These are phyloP conservation scores for Phalacrocorax brasilianus DNA, from an alignment of 2,113 vertebrate species.

Conservation along the genomic window DNA sequence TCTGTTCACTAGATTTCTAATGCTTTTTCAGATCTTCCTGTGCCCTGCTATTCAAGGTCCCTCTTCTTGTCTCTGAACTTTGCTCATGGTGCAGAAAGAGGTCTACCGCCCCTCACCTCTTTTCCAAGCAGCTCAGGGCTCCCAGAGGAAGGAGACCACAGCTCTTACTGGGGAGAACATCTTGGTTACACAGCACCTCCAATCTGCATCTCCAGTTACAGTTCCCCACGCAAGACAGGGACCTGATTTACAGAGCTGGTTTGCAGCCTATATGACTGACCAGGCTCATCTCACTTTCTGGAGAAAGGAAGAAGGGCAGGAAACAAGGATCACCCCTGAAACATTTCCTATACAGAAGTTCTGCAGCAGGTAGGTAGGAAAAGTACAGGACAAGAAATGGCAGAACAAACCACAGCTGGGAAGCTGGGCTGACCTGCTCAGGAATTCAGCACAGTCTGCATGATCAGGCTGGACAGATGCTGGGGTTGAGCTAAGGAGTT, in stretches of 20 bases:
- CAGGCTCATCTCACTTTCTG: neutral
- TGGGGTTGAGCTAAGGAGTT: neutral
- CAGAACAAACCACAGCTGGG: neutral
- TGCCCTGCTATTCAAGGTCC: neutral
- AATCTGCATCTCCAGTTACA: neutral
- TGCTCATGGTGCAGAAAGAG: neutral
- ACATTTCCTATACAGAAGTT: fast-evolving
- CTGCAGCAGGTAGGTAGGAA: neutral
- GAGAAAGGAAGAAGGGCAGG: neutral
- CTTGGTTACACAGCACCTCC: neutral
- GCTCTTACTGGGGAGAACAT: neutral
- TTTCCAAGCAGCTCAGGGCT: neutral
- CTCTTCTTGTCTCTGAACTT: neutral
- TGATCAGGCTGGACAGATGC: neutral
- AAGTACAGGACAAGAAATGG: neutral
- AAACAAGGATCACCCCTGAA: fast-evolving
- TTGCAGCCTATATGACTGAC: neutral
- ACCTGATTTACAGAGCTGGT: neutral
- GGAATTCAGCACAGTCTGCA: neutral
- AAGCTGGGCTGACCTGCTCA: neutral
- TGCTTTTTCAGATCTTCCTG: neutral
- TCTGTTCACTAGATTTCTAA: neutral
- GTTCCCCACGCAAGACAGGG: fast-evolving
- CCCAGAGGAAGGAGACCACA: neutral
- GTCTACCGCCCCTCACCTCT: neutral